Evolutionary conservation across 2,888 invertebrate species (phyloP), one percentile per base, ranked within the genome.

Genomic region (Melangyna quadrimaculata): DNA sequence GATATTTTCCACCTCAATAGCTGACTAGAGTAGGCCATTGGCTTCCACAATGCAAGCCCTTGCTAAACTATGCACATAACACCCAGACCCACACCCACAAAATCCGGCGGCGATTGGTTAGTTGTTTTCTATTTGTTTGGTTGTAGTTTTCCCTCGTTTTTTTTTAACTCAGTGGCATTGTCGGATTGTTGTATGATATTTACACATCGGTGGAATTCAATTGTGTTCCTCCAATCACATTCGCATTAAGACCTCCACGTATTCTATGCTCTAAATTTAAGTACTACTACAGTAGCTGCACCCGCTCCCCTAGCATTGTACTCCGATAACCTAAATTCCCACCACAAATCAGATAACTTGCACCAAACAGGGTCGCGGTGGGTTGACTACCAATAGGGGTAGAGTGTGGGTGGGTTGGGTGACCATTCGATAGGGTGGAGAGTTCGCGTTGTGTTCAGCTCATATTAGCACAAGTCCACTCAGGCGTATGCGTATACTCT

Each of bases 311-410:
- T 53, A 71, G 71, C 35, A 74, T 61, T 80, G 71, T 75, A 84
- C 67, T 72, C 69, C 61, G 80, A 22, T 84, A 84, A 80, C 84
- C 84, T 84, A 72, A 84, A 84, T 84, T 80, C 71, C 53, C 84
- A 67, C 80, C 71, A 53, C 80, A 84, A 84, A 84, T 84, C 84
- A 84, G 84, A 84, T 84, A 84, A 80, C 80, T 84, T 70, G 74
- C 71, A 29, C 43, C 70, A 55, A 79, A 79, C 65, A 70, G 80
- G 73, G 80, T 75, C 80, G 75, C 53, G 51, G 59, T 43, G 43
- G 19, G 48, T 55, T 57, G 67, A 35, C 32, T 48, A 37, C 35
- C n/a, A n/a, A 67, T 67, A 48, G 24, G 53, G 40, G 19, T 45
- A 29, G n/a, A n/a, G n/a, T n/a, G n/a, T n/a, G n/a, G n/a, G n/a